Evolutionary conservation across 2,888 invertebrate genomes (phyloP), one percentile per base, ranked within the genome.

Genomic region (Allygus modestus): DNA sequence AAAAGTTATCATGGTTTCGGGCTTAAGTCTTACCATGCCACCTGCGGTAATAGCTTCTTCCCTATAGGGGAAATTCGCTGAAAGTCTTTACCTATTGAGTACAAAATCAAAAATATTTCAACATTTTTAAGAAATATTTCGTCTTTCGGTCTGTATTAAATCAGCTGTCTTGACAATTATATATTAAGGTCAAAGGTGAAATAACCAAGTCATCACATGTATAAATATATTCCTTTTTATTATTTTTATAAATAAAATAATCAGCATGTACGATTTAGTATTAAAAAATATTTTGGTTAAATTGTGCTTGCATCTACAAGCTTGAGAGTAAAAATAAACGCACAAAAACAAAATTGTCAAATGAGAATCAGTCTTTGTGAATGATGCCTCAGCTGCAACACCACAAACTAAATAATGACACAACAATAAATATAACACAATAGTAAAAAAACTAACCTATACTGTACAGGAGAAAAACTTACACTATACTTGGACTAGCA

Each of bases 331-430:
- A 54, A 43, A 77, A 79, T 17, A 58, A 79, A 23, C 26, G 4
- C 69, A 69, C 28, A n/a, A 7, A 71, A 77, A 77, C 51, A 77
- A 1, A 77, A n/a, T 73, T 41, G 33, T 73, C 12, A 33, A 51
- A 54, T 58, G 17, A 79, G 58, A 77, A 77, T 79, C 79, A 79
- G 79, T 79, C 79, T 77, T 51, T 77, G 77, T 77, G 77, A 51
- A 33, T 58, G 79, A 54, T 58, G 77, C 33, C 28, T 77, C 77
- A n/a, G 0, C 17, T 79, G 54, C 54, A 51, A 79, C 77, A 79
- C 54, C 79, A 79, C 77, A 77, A 51, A 77, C 33, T 26, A 20
- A 71, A 75, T n/a, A 58, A 31, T 58, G 51, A 54, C 33, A 37
- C 33, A 26, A 79, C 31, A 54, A 79, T 58, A 79, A 79, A 79